Evolutionary conservation across 2,113 vertebrate species (phyloP), one percentile per base, ranked within the genome.

Genomic region (Uria aalge): DNA sequence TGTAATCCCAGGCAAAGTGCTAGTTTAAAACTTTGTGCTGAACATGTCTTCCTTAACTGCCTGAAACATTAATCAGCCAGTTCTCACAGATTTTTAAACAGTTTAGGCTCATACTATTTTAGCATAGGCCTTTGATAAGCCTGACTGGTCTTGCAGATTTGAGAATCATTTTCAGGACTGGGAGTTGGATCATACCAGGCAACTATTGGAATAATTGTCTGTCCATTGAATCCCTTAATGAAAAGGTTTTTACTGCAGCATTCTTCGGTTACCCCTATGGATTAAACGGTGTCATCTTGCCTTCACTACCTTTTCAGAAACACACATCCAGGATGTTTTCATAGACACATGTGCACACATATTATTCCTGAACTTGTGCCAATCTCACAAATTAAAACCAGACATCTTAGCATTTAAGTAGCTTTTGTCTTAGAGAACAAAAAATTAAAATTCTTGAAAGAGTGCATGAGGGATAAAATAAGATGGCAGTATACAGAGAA

Each of bases 311-410:
- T 90, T 90, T 71, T 50, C 90, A 88, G 55, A 89, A 81, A 72
- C 30, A 52, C 55, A 34, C 40, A 71, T 30, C 12, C 43, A 55
- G n/a, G 22, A 52, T 90, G 63, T 83, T 95, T 94, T 76, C 45
- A 2, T 21, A 60, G 52, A 75, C 15, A 50, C 1, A 2, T 1
- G 2, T 1, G 0, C 59, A 41, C 12, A 53, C 20, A 8, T 55
- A n/a, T 4, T 83, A 20, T 41, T 90, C 41, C 72, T 90, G 72
- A 81, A 52, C 27, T 86, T 67, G 7, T 56, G 60, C 64, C 64
- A 71, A 63, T 63, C 36, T 86, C 56, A 57, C 43, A 88, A 86
- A 86, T 86, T 84, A 56, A 77, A 90, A 93, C 10, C 67, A 86
- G 63, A 43, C 20, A 45, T 27, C 14, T 67, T 67, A 24, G 32